These are phyloP conservation scores for Patiria miniata DNA, from an alignment of 35 echinoderm and acorn worm genomes.

Conservation along the genomic window DNA sequence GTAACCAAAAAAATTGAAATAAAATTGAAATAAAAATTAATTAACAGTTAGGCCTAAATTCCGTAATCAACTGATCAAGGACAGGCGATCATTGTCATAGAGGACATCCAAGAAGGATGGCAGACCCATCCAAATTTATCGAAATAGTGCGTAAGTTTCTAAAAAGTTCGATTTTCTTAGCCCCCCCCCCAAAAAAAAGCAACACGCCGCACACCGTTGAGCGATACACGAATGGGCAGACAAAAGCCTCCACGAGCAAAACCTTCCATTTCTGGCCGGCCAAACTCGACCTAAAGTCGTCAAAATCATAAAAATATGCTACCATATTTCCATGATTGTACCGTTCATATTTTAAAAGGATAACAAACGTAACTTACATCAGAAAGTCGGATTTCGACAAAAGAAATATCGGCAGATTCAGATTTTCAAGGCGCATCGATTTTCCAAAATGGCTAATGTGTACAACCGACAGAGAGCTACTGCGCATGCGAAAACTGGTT, in stretches of 20 bases:
- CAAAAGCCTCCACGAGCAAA: not conserved
- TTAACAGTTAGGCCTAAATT: no score
- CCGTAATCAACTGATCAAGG: no score
- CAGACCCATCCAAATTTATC: no score
- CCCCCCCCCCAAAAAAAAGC: not conserved
- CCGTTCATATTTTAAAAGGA: not conserved
- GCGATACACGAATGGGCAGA: not conserved
- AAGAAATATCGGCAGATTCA: not conserved
- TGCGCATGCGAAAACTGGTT: not conserved
- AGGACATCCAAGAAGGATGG: no score
- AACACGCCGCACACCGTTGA: not conserved
- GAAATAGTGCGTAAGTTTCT: no score
- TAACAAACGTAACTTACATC: not conserved
- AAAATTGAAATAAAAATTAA: no score
- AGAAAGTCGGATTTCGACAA: not conserved
- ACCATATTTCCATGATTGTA: not conserved
- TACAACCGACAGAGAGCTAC: not conserved
- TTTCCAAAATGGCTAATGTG: not conserved
- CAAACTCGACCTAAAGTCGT: not conserved
- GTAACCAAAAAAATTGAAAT: no score
- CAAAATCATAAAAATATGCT: not conserved
- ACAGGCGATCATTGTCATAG: no score
- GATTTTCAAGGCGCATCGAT: not conserved
- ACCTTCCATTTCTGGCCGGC: not conserved
- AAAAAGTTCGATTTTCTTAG: not conserved